Conservation (phyloP, 2,888 invertebrate genomes). For the Xestoiulus laeticollis region DNA sequence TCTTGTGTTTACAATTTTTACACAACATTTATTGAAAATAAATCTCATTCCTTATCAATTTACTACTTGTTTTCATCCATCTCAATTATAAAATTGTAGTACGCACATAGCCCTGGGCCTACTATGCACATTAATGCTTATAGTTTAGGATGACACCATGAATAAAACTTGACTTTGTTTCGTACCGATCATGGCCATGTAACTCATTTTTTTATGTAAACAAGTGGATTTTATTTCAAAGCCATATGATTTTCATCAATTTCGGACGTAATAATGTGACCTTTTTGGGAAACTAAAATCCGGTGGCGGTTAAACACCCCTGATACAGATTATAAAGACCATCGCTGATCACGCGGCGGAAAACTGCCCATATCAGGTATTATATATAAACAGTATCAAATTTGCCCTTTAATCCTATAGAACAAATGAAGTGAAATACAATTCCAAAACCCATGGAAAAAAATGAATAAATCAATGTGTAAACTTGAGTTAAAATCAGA, state of each 20-base stretch:
- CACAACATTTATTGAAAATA: background rate
- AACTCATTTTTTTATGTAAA: constrained; percentile 7
- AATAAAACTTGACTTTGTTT: constrained; percentile 23
- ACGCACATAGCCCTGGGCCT: background rate
- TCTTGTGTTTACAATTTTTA: background rate
- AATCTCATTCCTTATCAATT: background rate
- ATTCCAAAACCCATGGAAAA: too few relatives aligned
- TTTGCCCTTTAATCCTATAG: background rate
- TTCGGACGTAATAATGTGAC: constrained; percentile 8
- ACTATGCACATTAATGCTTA: background rate
- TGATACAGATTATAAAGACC: background rate
- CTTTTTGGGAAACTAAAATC: constrained; percentile 5
- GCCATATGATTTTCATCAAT: background rate
- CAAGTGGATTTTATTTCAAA: constrained; percentile 33
- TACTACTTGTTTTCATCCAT: background rate
- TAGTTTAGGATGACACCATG: background rate
- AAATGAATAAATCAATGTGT: too few relatives aligned
- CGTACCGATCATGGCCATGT: background rate
- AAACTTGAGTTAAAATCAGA: too few relatives aligned
- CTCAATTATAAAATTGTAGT: background rate
- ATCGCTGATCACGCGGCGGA: background rate
- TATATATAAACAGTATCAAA: background rate
- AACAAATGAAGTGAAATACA: background rate
- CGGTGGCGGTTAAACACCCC: constrained; percentile 14
- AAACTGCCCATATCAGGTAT: background rate